phyloP scores from a whole-genome alignment of 1,140 invertebrate genomes.

The Probaryconus sp. region DNA sequence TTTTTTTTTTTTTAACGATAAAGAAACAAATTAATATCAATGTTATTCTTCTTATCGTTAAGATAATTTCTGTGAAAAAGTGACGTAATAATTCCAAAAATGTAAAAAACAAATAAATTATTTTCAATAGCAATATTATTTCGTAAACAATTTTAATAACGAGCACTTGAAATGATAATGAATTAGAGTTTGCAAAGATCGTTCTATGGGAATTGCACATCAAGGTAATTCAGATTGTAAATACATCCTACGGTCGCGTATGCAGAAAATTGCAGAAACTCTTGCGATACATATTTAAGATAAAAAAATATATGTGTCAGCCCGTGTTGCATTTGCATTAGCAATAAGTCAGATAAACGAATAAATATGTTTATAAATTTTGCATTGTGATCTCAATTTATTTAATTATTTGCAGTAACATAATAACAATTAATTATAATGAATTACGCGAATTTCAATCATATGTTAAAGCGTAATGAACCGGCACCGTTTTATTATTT shows the following conservation, averaged over 20 bases:
- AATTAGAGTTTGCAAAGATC: conserved; percentile 51
- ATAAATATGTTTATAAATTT: conserved; percentile 52
- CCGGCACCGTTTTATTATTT: too few relatives aligned
- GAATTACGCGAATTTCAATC: too few relatives aligned
- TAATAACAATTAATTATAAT: conserved; percentile 46
- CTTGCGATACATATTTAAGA: conserved; percentile 57
- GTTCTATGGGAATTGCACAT: conserved; percentile 28
- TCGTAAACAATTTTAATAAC: conserved; percentile 22
- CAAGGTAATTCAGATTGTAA: conserved; percentile 60
- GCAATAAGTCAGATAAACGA: conserved; percentile 50
- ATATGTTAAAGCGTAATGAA: too few relatives aligned
- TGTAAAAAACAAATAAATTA: too few relatives aligned
- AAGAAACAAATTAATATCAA: too few relatives aligned
- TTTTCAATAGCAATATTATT: too few relatives aligned
- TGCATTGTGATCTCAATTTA: conserved; percentile 31
- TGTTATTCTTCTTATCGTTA: too few relatives aligned
- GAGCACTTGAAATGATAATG: conserved; percentile 32
- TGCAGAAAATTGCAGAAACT: conserved; percentile 56
- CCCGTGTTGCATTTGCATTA: conserved; percentile 47
- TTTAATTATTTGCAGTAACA: conserved; percentile 37
- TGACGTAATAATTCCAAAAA: too few relatives aligned
- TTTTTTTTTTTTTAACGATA: too few relatives aligned
- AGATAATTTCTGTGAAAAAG: too few relatives aligned
- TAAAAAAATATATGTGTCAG: conserved; percentile 59
- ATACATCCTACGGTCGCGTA: conserved; percentile 40